Percentiles rank a stretch among this genome's conserved stretches.
phyloP scores from a whole-genome alignment of 2,888 invertebrate genomes.

The Melieria picta region DNA sequence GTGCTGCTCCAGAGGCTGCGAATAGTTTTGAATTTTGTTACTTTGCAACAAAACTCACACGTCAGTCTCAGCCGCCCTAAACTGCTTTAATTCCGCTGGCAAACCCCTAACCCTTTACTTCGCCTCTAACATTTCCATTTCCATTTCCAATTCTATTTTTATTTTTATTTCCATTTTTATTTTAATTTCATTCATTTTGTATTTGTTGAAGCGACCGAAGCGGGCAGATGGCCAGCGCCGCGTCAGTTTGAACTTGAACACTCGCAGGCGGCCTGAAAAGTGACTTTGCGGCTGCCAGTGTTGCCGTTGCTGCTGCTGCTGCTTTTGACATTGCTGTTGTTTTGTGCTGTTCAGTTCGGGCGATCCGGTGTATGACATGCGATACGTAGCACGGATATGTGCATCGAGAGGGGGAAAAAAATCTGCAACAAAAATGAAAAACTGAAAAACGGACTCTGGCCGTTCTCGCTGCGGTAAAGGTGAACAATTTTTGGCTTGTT shows the following conservation, averaged over 20 bases:
- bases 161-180: slow-evolving; percentile 6
- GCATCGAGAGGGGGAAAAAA: no score
- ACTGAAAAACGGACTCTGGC: no score
- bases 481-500: neutral
- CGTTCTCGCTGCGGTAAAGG: neutral
- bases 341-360: no score
- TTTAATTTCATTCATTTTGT: no score
- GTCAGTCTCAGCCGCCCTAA: slow-evolving; percentile 7
- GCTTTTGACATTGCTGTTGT: neutral
- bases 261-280: slow-evolving; percentile 53
- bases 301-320: slow-evolving; percentile 15
- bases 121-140: slow-evolving; percentile 28
- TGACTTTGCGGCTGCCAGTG: neutral
- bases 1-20: neutral
- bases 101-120: no score
- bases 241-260: slow-evolving; percentile 44
- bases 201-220: slow-evolving; percentile 44
- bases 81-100: no score
- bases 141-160: slow-evolving; percentile 10
- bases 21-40: slow-evolving; percentile 19
- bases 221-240: slow-evolving; percentile 61
- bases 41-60: slow-evolving; percentile 19
- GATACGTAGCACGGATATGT: no score
- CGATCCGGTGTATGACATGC: no score
- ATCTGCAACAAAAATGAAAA: no score